These are phyloP conservation scores for Protomyctophum bolini DNA, from an alignment of 2,113 vertebrate species.

Conservation along the genomic window DNA sequence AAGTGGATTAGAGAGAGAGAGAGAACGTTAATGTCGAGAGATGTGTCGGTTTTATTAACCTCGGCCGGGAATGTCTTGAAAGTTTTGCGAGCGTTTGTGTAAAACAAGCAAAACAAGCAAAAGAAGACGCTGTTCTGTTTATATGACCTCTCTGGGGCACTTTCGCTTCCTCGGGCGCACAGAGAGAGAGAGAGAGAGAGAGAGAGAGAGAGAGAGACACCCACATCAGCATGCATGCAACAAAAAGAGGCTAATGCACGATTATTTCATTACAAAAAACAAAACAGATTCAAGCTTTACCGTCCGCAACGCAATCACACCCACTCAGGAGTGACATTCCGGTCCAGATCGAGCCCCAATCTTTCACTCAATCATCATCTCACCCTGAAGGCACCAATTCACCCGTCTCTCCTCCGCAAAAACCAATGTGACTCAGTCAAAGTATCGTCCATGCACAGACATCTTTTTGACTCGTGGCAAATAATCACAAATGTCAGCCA, in stretches of 20 bases:
- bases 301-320: slow-evolving; percentile 77
- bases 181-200: neutral
- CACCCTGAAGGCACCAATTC: slow-evolving; percentile 74
- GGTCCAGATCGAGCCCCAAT: slow-evolving; percentile 66
- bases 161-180: neutral
- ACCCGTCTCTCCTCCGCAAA: slow-evolving; percentile 64
- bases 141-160: slow-evolving; percentile 4
- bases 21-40: slow-evolving; percentile 20
- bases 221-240: neutral
- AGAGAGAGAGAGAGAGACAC: neutral
- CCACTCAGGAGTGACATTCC: slow-evolving; percentile 76
- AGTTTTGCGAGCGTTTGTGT: slow-evolving; percentile 18
- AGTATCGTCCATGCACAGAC: slow-evolving; percentile 56
- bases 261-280: slow-evolving; percentile 68
- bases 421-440: slow-evolving; percentile 69
- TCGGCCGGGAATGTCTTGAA: slow-evolving; percentile 28
- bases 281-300: slow-evolving; percentile 55
- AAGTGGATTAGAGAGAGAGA: slow-evolving; percentile 7
- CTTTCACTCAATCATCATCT: slow-evolving; percentile 70
- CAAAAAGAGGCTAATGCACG: slow-evolving; percentile 10
- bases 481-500: slow-evolving; percentile 72
- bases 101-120: slow-evolving; percentile 11
- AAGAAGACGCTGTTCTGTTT: slow-evolving; percentile 5
- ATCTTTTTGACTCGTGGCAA: slow-evolving; percentile 77
- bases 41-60: slow-evolving; percentile 32